A percentile compares a stretch with the other conserved stretches of the same genome.
phyloP scores from a whole-genome alignment of 2,113 vertebrate genomes.

The Engystomops pustulosus region DNA sequence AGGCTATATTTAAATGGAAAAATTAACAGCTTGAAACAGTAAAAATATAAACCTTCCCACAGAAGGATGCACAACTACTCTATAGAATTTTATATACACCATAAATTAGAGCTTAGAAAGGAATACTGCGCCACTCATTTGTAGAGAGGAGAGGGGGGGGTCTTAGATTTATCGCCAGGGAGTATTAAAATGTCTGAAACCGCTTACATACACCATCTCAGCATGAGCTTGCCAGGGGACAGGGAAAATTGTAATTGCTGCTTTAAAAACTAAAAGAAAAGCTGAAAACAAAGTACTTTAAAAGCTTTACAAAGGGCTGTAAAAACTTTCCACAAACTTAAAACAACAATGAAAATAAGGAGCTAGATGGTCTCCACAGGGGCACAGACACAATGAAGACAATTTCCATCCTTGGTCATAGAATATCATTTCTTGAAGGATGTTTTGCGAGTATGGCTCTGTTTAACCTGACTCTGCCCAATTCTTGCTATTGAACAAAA shows the following conservation, averaged over 20 bases:
- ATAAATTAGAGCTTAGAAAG: slow-evolving; percentile 71
- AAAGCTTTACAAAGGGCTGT: slow-evolving; percentile 73
- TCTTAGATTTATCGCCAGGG: slow-evolving; percentile 66
- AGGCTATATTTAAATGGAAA: slow-evolving; percentile 68
- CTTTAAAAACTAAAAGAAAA: slow-evolving; percentile 71
- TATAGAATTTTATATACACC: slow-evolving; percentile 69
- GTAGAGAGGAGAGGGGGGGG: slow-evolving; percentile 61
- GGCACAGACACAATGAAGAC: neutral
- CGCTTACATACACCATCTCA: slow-evolving; percentile 69
- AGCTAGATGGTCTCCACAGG: neutral
- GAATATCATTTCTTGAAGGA: neutral
- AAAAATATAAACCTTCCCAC: slow-evolving; percentile 68
- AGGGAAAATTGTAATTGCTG: slow-evolving; percentile 71
- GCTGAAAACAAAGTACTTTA: slow-evolving; percentile 68
- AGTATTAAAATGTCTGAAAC: slow-evolving; percentile 74
- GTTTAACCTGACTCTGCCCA: too few species aligned
- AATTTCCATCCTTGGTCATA: neutral
- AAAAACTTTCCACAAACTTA: slow-evolving; percentile 58
- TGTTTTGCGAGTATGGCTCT: neutral
- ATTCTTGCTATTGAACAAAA: too few species aligned
- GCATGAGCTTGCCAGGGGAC: slow-evolving; percentile 72
- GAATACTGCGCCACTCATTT: slow-evolving; percentile 60
- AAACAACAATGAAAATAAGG: slow-evolving; percentile 9
- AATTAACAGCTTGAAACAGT: slow-evolving; percentile 70
- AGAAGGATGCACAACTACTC: slow-evolving; percentile 69